Evolutionary conservation across 2,888 invertebrate species (phyloP).

Genomic region (Catotricha subobsoleta): DNA sequence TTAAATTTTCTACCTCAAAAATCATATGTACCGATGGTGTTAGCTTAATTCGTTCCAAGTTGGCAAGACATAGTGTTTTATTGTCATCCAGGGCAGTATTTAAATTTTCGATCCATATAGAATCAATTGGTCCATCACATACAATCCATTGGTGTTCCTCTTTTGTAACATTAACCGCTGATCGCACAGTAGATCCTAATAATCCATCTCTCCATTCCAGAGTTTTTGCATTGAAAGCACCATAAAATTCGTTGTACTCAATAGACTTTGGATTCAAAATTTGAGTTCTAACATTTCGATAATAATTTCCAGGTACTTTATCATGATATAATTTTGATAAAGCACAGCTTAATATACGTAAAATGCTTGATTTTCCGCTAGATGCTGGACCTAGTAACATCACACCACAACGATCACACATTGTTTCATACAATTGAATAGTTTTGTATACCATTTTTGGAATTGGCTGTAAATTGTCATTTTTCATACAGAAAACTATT

Average conservation of each 20-base stretch:
- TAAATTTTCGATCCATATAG: constrained; percentile 88
- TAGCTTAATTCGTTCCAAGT: constrained; percentile 77
- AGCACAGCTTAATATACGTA: constrained; percentile 54
- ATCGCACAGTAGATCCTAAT: constrained; percentile 37
- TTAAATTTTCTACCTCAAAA: constrained; percentile 68
- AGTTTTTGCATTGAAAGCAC: constrained; percentile 65
- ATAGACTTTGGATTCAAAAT: constrained; percentile 80
- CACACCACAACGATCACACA: constrained; percentile 81
- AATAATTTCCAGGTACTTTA: constrained; percentile 41
- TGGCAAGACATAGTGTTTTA: constrained; percentile 81
- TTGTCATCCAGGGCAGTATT: constrained; percentile 86
- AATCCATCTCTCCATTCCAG: constrained; percentile 85
- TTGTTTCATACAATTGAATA: constrained; percentile 76
- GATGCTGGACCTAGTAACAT: constrained; percentile 86
- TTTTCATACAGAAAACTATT: constrained; percentile 35
- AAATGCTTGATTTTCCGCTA: constrained; percentile 63
- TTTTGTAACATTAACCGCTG: constrained; percentile 22
- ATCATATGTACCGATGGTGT: constrained; percentile 80
- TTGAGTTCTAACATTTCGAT: constrained; percentile 55
- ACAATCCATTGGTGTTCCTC: constrained; percentile 79
- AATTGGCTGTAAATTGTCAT: constrained; percentile 47
- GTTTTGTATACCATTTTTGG: constrained; percentile 49
- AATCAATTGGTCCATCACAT: constrained; percentile 83
- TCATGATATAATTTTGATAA: constrained; percentile 44
- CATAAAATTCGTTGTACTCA: constrained; percentile 73